Evolutionary conservation across 2,888 invertebrate species (phyloP), one percentile per base, ranked within the genome.

Genomic region (Torymus tubicola): DNA sequence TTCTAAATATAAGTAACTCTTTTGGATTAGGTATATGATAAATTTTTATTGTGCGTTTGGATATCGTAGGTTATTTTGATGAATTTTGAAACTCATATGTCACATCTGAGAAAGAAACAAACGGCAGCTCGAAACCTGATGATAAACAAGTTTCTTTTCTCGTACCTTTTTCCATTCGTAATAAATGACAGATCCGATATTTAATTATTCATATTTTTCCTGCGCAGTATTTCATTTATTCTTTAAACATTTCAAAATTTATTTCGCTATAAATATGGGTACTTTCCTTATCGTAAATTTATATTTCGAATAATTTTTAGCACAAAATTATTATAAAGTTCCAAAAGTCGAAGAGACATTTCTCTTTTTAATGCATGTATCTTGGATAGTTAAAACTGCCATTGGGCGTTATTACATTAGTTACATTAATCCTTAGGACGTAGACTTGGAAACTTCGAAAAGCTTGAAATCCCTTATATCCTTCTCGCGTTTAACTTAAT

Each of bases 381-480:
- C 55, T 50, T 69, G 55, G 14, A 21, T 69, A 50, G 42, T 68
- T 67, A 73, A 73, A 72, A 61, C 16, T 16, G 53, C 72, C 13
- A 68, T 73, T 67, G 55, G 68, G 63, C n/a, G 61, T 73, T 64
- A 79, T 80, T 70, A 74, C 69, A 80, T 74, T 18, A 53, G 53
- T 31, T 74, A 58, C 52, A 58, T 74, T 74, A 79, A 80, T 80
- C 74, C 63, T 21, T 57, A 74, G 70, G 58, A 69, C 55, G n/a
- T n/a, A 64, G 74, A 60, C 63, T 70, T 64, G 50, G 73, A 55
- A 78, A 72, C 65, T 72, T 50, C 5, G 63, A 64, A 74, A 79
- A 74, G 69, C 64, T 74, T 69, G 64, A 74, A 74, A 74, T 80
- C 79, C 64, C 74, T 64, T 70, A 52, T 69, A 80, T 79, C 79